Conservation (phyloP, 2,113 vertebrate species). For the Sarotherodon lohbergeri region DNA sequence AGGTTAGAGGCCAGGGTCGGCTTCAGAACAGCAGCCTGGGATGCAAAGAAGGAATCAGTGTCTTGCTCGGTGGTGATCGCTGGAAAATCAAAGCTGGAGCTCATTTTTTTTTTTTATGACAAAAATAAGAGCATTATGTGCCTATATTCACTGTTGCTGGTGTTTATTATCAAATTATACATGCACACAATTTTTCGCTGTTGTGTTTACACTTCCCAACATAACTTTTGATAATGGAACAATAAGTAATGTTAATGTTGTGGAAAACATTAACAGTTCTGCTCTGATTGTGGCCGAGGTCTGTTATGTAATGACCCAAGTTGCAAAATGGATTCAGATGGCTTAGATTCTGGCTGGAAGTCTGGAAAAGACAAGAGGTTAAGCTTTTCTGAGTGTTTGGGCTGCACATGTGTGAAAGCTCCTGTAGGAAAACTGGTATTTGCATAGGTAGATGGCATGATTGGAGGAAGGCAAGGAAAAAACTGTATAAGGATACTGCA, state of each 20-base stretch:
- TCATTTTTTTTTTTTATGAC: rapidly evolving
- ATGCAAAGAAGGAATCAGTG: not conserved
- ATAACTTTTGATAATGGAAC: not conserved
- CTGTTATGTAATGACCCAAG: not conserved
- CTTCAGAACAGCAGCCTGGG: not conserved
- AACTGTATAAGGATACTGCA: not conserved
- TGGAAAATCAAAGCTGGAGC: not conserved
- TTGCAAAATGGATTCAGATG: not conserved
- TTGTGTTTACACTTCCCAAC: rapidly evolving
- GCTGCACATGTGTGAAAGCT: rapidly evolving
- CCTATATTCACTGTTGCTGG: rapidly evolving
- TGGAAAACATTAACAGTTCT: not conserved
- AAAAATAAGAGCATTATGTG: not conserved
- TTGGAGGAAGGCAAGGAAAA: not conserved
- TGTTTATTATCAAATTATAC: not conserved
- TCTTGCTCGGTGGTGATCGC: not conserved
- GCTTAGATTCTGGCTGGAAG: not conserved
- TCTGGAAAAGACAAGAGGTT: not conserved
- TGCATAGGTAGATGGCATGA: rapidly evolving
- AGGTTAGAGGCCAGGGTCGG: not conserved
- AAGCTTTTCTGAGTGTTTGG: not conserved
- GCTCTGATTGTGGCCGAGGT: not conserved
- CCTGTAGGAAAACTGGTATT: not conserved
- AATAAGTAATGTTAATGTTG: not conserved
- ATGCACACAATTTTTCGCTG: rapidly evolving